Base-by-base conservation (phyloP, 2,113 vertebrate species). In the Xyliphius kryptos region DNA sequence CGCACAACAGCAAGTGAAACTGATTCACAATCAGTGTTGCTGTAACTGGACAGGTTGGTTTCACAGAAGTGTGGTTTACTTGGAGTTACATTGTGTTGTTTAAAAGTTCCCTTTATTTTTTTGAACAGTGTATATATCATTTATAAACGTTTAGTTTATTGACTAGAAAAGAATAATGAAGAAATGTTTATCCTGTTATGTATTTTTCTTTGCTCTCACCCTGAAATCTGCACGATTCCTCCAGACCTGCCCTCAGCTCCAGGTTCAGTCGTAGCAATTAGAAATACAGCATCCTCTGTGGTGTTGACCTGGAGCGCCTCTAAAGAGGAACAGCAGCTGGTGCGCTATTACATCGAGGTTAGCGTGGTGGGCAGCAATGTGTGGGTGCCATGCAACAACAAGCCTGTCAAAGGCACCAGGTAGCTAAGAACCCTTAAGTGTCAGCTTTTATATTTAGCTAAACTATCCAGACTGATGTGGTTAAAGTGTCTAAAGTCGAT, bases 351-450 rank as follows among this genome's bases (percentile, higher is more conserved):
- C 68, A 90, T 97, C 60, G 92, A 98, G 67, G 83, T 84, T 16
- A 93, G 87, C 13, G 72, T 90, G 17, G 86, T 82, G 43, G 95
- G 95, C 63, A 94, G 90, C 20, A 87, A 88, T n/a, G 78, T 59
- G 12, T 99, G 96, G 96, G 86, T 84, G 19, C 94, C 96, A 1
- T 96, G 94, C 81, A 98, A 97, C 85, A 99, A 98, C 80, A 98
- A 95, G 61, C 95, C 96, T 0, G 90, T 98, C 56, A 94, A 90
- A 80, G 88, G 89, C 74, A 86, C 87, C 66, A 95, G 96, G 96
- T 99, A 82, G 43, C 9, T 14, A 40, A 22, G 6, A 57, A 65
- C 22, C 52, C 55, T 11, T 63, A 9, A 55, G 40, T 44, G 6
- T 66, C 26, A n/a, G n/a, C n/a, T n/a, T n/a, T n/a, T n/a, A n/a